Conservation (phyloP, 2,113 vertebrate species). For the Etia nguti region DNA sequence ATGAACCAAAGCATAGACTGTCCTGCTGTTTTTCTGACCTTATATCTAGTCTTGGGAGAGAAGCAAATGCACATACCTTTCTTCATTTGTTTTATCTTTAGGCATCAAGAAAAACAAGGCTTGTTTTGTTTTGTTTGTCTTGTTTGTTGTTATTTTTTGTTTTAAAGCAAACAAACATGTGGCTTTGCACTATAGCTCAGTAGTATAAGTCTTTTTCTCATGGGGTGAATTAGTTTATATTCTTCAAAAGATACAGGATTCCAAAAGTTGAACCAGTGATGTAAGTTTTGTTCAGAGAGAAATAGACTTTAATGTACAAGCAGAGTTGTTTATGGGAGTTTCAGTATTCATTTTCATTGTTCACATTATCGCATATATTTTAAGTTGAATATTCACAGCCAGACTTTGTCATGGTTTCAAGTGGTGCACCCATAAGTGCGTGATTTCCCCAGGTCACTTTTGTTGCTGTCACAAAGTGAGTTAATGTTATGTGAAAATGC, state of each 20-base stretch:
- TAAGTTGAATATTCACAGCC: not conserved
- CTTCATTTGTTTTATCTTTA: not conserved
- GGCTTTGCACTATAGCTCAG: not conserved
- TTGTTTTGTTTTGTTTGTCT: not conserved
- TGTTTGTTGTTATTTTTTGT: not conserved
- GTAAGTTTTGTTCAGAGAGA: not conserved
- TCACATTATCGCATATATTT: not conserved
- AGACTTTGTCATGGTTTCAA: not conserved
- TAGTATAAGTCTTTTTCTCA: not conserved
- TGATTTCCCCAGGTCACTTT: not conserved
- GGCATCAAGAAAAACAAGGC: not conserved
- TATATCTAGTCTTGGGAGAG: not conserved
- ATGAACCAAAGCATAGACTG: not conserved
- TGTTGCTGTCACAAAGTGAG: not conserved
- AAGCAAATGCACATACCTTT: not conserved
- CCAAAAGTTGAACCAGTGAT: not conserved
- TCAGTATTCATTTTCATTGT: not conserved
- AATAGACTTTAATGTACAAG: not conserved
- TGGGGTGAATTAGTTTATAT: not conserved
- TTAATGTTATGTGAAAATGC: not conserved
- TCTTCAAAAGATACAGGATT: not conserved
- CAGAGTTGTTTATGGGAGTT: not conserved
- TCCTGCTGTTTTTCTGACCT: not conserved
- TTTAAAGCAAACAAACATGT: not conserved
- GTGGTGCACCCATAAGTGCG: not conserved